Base-by-base conservation (phyloP, 2,113 vertebrate genomes). In the Sebastes schlegelii region DNA sequence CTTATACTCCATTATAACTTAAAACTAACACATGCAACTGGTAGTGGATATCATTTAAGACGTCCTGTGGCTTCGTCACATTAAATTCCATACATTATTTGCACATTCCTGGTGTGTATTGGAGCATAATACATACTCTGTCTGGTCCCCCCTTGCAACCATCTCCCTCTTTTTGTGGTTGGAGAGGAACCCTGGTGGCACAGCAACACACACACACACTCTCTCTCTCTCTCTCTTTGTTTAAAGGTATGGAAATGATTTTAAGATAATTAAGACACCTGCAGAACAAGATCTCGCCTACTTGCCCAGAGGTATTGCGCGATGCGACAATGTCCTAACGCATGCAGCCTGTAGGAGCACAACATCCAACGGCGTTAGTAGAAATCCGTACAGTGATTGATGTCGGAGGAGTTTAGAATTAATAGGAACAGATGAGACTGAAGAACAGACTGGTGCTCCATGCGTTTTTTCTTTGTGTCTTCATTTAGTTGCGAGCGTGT, bases 381-480 rank as follows among this genome's bases (percentile, higher is more conserved):
- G 63, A 88, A 87, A 85, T 76, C 52, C 14, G 21, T 67, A 40
- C 72, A 62, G 73, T 92, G 88, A 93, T 93, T 87, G 89, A 93
- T 87, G 82, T 72, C 26, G 64, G 40, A 60, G 68, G 84, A 57
- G 57, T 63, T 74, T 6, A 46, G 77, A 87, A 83, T 77, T 57
- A 89, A 93, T 82, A 72, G 77, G 63, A 70, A 74, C 69, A 72
- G 83, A 86, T 85, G 82, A 90, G 72, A 65, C 45, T 17, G 64
- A 66, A 78, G 58, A 69, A 64, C 66, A 77, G 48, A 77, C 57
- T 26, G 34, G 52, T 12, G 63, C 51, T 77, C 17, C 10, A 12
- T 77, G 67, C 73, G 40, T 83, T 77, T 76, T 77, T 76, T 82
- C 67, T 79, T 21, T 23, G 69, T 65, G 55, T 84, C 75, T 88